These are phyloP conservation scores for Lamprotornis superbus DNA, from an alignment of 2,113 vertebrate species.

Conservation along the genomic window DNA sequence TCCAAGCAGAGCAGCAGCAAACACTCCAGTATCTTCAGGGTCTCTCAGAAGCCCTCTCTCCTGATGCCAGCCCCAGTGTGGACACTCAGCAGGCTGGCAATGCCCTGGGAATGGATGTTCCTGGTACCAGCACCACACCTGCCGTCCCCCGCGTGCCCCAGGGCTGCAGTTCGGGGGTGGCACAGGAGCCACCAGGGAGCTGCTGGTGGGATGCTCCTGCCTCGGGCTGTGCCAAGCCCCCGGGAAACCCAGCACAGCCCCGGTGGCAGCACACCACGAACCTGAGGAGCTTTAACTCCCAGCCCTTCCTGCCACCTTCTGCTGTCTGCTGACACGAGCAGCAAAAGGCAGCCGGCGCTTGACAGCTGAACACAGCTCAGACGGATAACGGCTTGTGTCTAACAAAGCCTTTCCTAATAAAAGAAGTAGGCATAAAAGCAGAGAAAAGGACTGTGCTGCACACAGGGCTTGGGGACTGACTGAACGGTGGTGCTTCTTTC, in stretches of 20 bases:
- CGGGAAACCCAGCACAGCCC: background rate
- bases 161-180: rapidly evolving
- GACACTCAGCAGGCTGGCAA: background rate
- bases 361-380: slow-evolving; percentile 28
- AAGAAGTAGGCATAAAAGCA: background rate
- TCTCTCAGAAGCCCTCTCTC: background rate
- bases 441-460: background rate
- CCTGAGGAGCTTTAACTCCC: background rate
- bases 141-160: rapidly evolving
- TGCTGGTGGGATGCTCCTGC: background rate
- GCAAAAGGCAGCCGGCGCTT: background rate
- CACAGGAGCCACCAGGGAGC: background rate
- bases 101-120: background rate
- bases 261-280: rapidly evolving
- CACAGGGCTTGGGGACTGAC: background rate
- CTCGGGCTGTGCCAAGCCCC: rapidly evolving
- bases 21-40: rapidly evolving
- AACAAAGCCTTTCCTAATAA: slow-evolving; percentile 21
- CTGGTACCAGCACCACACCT: background rate
- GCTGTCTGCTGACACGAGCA: background rate
- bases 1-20: background rate
- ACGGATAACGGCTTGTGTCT: background rate
- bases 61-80: rapidly evolving
- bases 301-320: background rate
- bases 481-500: background rate